A percentile compares a stretch with the other conserved stretches of the same genome.
These are phyloP conservation scores for Hoplodrina blanda DNA, from an alignment of 2,888 invertebrate genomes.

Conservation along the genomic window DNA sequence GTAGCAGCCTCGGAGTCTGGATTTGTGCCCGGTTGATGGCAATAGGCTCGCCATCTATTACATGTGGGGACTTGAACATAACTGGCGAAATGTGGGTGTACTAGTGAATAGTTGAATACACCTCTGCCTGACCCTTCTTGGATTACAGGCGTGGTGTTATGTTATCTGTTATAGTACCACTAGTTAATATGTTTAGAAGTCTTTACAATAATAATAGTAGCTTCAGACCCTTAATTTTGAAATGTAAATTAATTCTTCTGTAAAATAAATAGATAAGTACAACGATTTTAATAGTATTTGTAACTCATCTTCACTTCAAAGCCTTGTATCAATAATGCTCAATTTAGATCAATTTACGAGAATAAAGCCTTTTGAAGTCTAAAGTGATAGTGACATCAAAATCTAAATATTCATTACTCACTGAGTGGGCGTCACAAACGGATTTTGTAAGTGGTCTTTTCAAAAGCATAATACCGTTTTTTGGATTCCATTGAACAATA, in stretches of 20 bases:
- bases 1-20: too few relatives aligned
- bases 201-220: too few relatives aligned
- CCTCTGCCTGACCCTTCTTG: too few relatives aligned
- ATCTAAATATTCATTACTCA: slow-evolving; percentile 25
- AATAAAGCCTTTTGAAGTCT: slow-evolving; percentile 25
- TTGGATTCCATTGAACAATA: too few relatives aligned
- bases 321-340: slow-evolving; percentile 30
- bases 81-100: too few relatives aligned
- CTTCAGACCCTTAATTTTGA: not conserved
- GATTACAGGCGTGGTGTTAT: too few relatives aligned
- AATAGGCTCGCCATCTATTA: too few relatives aligned
- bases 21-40: too few relatives aligned
- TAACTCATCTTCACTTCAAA: slow-evolving; percentile 11
- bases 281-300: slow-evolving; percentile 11
- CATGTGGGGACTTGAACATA: too few relatives aligned
- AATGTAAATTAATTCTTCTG: not conserved
- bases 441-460: slow-evolving; percentile 22
- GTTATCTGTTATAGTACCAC: too few relatives aligned
- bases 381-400: slow-evolving; percentile 6
- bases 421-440: slow-evolving; percentile 12
- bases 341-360: slow-evolving; percentile 19
- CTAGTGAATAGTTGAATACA: too few relatives aligned
- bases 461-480: not conserved
- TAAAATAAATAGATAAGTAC: not conserved
- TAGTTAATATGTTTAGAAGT: too few relatives aligned